These are phyloP conservation scores for Pseudonaja textilis DNA, from an alignment of 2,113 vertebrate species.

Conservation along the genomic window DNA sequence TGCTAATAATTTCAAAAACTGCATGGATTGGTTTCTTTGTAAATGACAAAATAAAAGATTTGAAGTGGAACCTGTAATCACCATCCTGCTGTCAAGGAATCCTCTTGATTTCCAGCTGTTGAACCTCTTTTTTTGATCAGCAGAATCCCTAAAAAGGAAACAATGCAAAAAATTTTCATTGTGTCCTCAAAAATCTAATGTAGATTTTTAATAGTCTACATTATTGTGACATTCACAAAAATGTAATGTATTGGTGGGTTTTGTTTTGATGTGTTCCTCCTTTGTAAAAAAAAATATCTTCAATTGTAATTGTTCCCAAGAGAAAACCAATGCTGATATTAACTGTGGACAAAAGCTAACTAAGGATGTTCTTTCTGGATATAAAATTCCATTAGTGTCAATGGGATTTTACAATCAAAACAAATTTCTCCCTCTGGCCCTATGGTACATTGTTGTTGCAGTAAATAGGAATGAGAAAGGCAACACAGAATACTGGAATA, in stretches of 20 bases:
- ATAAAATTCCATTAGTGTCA: slow-evolving; percentile 28
- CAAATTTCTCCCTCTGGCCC: slow-evolving; percentile 26
- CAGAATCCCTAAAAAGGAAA: neutral
- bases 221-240: slow-evolving; percentile 1
- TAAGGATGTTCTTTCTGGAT: slow-evolving; percentile 1
- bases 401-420: slow-evolving; percentile 31
- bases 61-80: neutral
- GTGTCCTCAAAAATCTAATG: neutral
- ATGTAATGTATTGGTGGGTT: neutral
- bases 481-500: neutral
- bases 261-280: neutral
- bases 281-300: neutral
- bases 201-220: neutral
- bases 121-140: neutral
- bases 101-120: neutral
- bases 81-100: neutral
- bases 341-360: slow-evolving; percentile 26
- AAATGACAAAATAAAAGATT: neutral
- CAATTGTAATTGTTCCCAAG: slow-evolving; percentile 19
- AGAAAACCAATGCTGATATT: slow-evolving; percentile 15
- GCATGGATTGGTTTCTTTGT: neutral
- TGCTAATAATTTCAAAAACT: too few relatives aligned
- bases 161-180: neutral
- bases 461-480: slow-evolving; percentile 5
- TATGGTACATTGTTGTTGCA: neutral